These are phyloP conservation scores for Mimachlamys varia DNA, from an alignment of 2,888 invertebrate species.

Conservation along the genomic window DNA sequence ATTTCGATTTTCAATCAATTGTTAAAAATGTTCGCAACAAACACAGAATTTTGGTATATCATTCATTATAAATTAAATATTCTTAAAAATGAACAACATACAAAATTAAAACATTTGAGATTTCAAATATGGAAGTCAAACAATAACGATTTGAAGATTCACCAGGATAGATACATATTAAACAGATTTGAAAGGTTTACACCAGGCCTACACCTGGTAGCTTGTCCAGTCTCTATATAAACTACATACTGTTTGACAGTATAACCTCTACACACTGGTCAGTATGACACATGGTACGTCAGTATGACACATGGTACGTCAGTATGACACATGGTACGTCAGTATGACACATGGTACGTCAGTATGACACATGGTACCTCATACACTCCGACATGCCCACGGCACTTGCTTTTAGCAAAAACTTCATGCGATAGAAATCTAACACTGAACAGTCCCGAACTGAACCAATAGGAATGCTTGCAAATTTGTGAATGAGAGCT, in stretches of 20 bases:
- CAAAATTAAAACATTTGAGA: neutral
- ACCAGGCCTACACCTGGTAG: no score
- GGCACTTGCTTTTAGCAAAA: constrained; percentile 74
- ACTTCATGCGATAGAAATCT: constrained; percentile 75
- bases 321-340: constrained; percentile 61
- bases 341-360: constrained; percentile 57
- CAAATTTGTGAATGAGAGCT: constrained; percentile 66
- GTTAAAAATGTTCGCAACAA: neutral
- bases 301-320: constrained; percentile 61
- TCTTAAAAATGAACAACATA: neutral
- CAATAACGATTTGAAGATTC: neutral
- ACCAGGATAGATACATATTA: neutral
- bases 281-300: constrained; percentile 56
- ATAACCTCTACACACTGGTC: neutral
- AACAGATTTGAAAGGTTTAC: no score
- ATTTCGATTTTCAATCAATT: neutral
- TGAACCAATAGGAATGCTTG: constrained; percentile 59
- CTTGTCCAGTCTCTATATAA: no score
- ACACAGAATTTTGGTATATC: neutral
- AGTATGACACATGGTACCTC: constrained; percentile 56
- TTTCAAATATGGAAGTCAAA: neutral
- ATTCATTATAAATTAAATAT: neutral
- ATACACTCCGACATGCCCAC: constrained; percentile 71
- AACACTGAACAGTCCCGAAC: constrained; percentile 65
- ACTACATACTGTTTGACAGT: constrained; percentile 12